Evolutionary conservation across 1,140 invertebrate genomes (phyloP).

Genomic region (Pinna nobilis): DNA sequence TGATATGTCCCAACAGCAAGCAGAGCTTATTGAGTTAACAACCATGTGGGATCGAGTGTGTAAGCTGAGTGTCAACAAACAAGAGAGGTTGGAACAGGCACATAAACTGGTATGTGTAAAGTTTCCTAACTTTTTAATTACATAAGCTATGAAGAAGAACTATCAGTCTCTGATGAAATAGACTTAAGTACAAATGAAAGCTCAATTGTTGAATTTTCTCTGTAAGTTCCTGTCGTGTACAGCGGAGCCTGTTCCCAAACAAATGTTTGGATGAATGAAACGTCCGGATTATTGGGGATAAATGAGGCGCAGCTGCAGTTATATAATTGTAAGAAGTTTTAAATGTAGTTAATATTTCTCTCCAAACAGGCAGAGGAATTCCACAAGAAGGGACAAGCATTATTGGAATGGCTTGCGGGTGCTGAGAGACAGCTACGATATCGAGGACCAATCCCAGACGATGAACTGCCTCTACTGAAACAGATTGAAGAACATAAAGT

Average conservation of each 20-base stretch:
- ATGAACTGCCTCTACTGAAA: slow-evolving; percentile 76
- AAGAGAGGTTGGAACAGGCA: slow-evolving; percentile 87
- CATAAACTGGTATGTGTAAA: slow-evolving; percentile 78
- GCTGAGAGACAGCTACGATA: slow-evolving; percentile 92
- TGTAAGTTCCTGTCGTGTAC: too few species aligned
- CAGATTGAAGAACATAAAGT: slow-evolving; percentile 76
- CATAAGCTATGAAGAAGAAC: not conserved
- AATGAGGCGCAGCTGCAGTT: too few species aligned
- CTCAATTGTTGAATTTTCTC: not conserved
- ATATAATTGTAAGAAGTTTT: too few species aligned
- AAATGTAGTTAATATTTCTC: not conserved
- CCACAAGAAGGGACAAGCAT: slow-evolving; percentile 93
- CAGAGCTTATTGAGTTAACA: slow-evolving; percentile 89
- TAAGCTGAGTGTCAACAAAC: slow-evolving; percentile 85
- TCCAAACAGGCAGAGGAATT: slow-evolving; percentile 86
- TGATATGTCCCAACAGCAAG: slow-evolving; percentile 86
- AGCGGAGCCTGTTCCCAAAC: too few species aligned
- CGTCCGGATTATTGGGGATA: too few species aligned
- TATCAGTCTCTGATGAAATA: not conserved
- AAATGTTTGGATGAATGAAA: too few species aligned
- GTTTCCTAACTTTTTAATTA: not conserved
- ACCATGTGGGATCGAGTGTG: slow-evolving; percentile 90
- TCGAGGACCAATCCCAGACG: slow-evolving; percentile 93
- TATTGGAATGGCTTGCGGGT: slow-evolving; percentile 96
- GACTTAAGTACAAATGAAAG: not conserved